Evolutionary conservation across 2,888 invertebrate species (phyloP), one percentile per base, ranked within the genome.

Genomic region (Callyntrura sp.): DNA sequence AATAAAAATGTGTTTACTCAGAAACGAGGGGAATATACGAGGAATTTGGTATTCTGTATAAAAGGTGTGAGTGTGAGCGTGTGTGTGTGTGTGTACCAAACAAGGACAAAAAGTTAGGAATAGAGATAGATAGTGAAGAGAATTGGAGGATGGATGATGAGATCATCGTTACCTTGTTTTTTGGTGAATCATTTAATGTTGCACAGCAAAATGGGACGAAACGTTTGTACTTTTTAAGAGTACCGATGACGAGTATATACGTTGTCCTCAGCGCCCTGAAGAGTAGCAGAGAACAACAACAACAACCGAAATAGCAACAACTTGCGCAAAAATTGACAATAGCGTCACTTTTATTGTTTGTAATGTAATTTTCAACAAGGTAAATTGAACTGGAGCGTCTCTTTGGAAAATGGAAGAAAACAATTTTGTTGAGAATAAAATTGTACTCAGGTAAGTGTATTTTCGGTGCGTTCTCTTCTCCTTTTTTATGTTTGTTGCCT

Each of bases 341-440:
- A 79, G 57, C 57, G 78, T 79, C 57, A 79, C 78, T 79, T 79
- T 79, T 79, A 79, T 55, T 79, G 78, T 79, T 57, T 55, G n/a
- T 57, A 35, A 55, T 79, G 35, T 17, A 79, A 79, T 79, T 57
- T 79, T 17, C 78, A 25, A 79, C 28, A 6, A 14, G 35, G 57
- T 79, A 57, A 79, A 51, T 23, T 55, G 78, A 57, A 79, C 48
- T 8, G n/a, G 45, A 70, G 70, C 45, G 45, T 17, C 11, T 68
- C 35, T 68, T n/a, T 35, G 11, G n/a, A n/a, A n/a, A n/a, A n/a
- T n/a, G n/a, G n/a, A n/a, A n/a, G n/a, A n/a, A n/a, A n/a, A n/a
- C n/a, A n/a, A n/a, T n/a, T n/a, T n/a, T n/a, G n/a, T n/a, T n/a
- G n/a, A n/a, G n/a, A n/a, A n/a, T n/a, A n/a, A n/a, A n/a, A n/a